Evolutionary conservation across 2,113 vertebrate species (phyloP).

Genomic region (Lamprologus speciosus): DNA sequence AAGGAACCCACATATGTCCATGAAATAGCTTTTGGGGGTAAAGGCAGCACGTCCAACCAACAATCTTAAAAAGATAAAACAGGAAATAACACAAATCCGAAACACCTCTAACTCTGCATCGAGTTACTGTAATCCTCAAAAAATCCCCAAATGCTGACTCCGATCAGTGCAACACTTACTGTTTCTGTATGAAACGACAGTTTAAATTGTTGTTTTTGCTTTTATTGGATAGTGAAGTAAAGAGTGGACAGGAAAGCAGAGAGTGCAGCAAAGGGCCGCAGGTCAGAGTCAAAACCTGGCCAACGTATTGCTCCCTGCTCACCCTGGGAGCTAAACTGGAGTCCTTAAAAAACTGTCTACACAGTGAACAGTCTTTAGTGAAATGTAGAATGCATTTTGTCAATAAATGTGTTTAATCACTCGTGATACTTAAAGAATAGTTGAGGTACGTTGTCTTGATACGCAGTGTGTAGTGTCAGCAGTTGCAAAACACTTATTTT

Average conservation of each 20-base stretch:
- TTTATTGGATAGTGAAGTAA: not conserved
- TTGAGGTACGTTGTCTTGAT: not conserved
- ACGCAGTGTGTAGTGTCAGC: not conserved
- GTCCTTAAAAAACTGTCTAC: not conserved
- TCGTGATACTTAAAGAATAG: not conserved
- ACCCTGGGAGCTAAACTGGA: not conserved
- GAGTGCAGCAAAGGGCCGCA: not conserved
- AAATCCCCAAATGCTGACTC: not conserved
- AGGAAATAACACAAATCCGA: not conserved
- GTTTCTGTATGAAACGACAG: not conserved
- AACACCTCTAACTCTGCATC: not conserved
- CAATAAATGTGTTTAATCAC: not conserved
- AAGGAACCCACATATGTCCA: not conserved
- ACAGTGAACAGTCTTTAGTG: not conserved
- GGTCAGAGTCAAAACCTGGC: not conserved
- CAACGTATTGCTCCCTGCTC: not conserved
- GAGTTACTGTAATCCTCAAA: not conserved
- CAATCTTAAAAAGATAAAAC: not conserved
- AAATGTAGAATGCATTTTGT: not conserved
- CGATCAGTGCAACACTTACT: not conserved
- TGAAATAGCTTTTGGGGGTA: not conserved
- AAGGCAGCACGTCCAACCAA: not conserved
- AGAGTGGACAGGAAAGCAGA: not conserved
- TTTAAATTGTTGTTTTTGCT: not conserved
- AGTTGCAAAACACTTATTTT: not conserved